A percentile compares a stretch with the other conserved stretches of the same genome.
Conservation (phyloP, 2,888 invertebrate genomes). For the Halocaridina rubra region DNA sequence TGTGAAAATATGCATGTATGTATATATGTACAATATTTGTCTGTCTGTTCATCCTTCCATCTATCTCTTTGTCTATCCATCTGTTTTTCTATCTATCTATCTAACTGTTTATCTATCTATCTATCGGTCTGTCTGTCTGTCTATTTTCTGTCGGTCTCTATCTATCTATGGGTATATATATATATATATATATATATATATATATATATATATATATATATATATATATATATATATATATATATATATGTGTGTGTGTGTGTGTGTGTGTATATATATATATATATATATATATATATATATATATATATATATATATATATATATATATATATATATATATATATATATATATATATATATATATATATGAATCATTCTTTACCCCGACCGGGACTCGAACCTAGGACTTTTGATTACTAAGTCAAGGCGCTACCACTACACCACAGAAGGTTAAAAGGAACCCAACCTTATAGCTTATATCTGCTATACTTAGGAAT, state of each 20-base stretch:
- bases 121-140: background rate
- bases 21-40: background rate
- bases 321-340: constrained; percentile 29
- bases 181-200: background rate
- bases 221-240: constrained; percentile 16
- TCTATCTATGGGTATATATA: background rate
- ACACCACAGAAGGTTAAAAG: too few species aligned
- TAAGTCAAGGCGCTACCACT: too few species aligned
- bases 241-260: background rate
- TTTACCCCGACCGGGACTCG: too few species aligned
- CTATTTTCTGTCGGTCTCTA: too few species aligned
- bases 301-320: background rate
- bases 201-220: background rate
- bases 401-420: too few species aligned
- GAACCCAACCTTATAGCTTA: too few species aligned
- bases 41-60: background rate
- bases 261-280: background rate
- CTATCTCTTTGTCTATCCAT: background rate
- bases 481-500: background rate
- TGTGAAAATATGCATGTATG: background rate
- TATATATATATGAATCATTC: background rate
- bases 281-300: background rate
- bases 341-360: constrained; percentile 33
- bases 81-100: background rate
- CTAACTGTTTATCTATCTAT: background rate